These are phyloP conservation scores for Lomographa bimaculata DNA, from an alignment of 2,888 invertebrate genomes.

Conservation along the genomic window DNA sequence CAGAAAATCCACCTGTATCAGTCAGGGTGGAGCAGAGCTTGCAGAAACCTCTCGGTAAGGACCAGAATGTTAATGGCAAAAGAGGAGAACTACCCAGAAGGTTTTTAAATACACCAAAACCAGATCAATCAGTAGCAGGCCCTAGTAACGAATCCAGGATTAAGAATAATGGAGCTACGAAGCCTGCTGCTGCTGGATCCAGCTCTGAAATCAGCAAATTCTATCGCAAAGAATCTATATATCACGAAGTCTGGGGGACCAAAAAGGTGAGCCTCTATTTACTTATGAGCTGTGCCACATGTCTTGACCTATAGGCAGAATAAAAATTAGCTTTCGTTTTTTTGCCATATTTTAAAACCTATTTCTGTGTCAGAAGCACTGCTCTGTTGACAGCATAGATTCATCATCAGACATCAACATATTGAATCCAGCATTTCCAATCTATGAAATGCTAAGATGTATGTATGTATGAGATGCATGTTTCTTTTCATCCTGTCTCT, in stretches of 20 bases:
- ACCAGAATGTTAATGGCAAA: constrained; percentile 89
- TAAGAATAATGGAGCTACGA: constrained; percentile 41
- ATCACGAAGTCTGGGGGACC: constrained; percentile 62
- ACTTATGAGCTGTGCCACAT: no score
- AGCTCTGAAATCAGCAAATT: constrained; percentile 40
- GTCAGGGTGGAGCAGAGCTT: constrained; percentile 76
- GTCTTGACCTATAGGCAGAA: no score
- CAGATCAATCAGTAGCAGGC: constrained; percentile 64
- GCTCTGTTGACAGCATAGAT: no score
- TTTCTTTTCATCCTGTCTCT: no score
- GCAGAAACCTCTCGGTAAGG: constrained; percentile 83
- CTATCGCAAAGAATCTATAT: constrained; percentile 68
- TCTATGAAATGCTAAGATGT: no score
- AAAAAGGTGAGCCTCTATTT: no score
- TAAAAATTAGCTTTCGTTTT: no score
- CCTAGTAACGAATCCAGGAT: constrained; percentile 61
- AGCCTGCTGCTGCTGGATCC: constrained; percentile 41
- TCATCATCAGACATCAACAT: no score
- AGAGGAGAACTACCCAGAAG: constrained; percentile 83
- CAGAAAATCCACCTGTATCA: constrained; percentile 73
- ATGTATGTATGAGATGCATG: no score
- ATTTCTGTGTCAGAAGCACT: no score
- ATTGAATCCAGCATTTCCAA: no score
- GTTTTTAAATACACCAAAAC: constrained; percentile 45
- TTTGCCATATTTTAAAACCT: no score